These are phyloP conservation scores for Diadema setosum DNA, from an alignment of 35 echinoderm and acorn worm genomes.

Conservation along the genomic window DNA sequence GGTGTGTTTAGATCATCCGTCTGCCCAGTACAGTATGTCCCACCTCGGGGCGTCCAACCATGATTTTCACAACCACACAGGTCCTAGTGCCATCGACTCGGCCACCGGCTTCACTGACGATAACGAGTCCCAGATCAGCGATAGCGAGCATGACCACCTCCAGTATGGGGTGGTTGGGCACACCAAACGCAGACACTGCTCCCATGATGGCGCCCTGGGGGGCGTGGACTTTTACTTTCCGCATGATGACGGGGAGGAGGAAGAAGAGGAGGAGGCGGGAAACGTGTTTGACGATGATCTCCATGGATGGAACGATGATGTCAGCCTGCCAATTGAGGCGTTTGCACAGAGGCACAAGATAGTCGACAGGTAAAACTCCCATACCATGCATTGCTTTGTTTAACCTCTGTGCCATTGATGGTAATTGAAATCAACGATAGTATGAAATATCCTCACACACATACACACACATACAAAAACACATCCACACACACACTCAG, in stretches of 20 bases:
- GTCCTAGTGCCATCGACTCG: conserved; percentile 52
- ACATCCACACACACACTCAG: too few species aligned
- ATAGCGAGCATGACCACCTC: conserved; percentile 60
- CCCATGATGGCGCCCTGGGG: neutral
- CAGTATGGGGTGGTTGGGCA: neutral
- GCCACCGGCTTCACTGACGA: conserved; percentile 75
- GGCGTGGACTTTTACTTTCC: conserved; percentile 34
- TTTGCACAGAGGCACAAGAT: conserved; percentile 87
- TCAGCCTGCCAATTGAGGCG: conserved; percentile 66
- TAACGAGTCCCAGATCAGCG: conserved; percentile 66
- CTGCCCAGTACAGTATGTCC: neutral
- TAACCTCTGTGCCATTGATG: too few species aligned
- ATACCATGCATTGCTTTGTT: too few species aligned
- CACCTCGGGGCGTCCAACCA: neutral
- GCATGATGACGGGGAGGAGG: conserved; percentile 42
- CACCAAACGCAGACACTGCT: conserved; percentile 15
- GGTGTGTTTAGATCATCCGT: neutral
- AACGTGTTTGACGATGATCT: conserved; percentile 38
- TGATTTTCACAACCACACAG: conserved; percentile 5
- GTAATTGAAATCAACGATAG: too few species aligned
- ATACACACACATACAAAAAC: too few species aligned
- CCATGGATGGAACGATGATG: neutral
- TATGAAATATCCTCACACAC: too few species aligned
- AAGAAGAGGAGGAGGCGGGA: conserved; percentile 51
- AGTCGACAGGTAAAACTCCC: conserved; percentile 49